Evolutionary conservation across 2,888 invertebrate species (phyloP), one percentile per base, ranked within the genome.

Genomic region (Drosophila colorata): DNA sequence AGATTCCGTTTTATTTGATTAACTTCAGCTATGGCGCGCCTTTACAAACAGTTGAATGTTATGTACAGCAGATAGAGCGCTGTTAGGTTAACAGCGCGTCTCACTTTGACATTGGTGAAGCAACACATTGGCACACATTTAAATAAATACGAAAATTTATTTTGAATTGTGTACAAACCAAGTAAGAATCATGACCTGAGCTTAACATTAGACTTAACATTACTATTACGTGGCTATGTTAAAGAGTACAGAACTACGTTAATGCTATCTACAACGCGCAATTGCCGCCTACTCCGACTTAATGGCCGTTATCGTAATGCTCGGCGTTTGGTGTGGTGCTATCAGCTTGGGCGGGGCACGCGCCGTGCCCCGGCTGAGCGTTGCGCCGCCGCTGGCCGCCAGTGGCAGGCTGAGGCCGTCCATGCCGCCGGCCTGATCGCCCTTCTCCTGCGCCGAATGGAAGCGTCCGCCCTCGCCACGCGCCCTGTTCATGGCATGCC

Each of bases 401-500:
- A 88, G 47, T 0, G 74, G 67, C 55, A 88, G 28, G 16, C 59
- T 75, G 8, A 74, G 40, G 20, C 77, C 55, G 33, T 76, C 86
- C 41, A 73, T 31, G 8, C 80, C 79, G 1, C 57, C 56, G 3
- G 74, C 57, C 46, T 74, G 64, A 66, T 90, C 90, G 23, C 83
- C 74, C 52, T 90, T 90, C 67, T 90, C 90, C 43, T 90, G 91
- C 4, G 88, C 89, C 95, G 97, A 96, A 91, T 98, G 97, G 92
- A 99, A 99, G 74, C 99, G 94, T 4, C 99, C 99, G 14, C 99
- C 99, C 93, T 98, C 98, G 0, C 99, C 99, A 57, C 99, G 95
- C 89, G 98, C 96, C 89, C 99, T 94, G 92, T 99, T 99, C 98
- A 99, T 98, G 0, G 99, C 99, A 91, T 99, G 99, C 71, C 97